These are phyloP conservation scores for Gnathonemus longibarbis DNA, from an alignment of 2,113 vertebrate species.

Conservation along the genomic window DNA sequence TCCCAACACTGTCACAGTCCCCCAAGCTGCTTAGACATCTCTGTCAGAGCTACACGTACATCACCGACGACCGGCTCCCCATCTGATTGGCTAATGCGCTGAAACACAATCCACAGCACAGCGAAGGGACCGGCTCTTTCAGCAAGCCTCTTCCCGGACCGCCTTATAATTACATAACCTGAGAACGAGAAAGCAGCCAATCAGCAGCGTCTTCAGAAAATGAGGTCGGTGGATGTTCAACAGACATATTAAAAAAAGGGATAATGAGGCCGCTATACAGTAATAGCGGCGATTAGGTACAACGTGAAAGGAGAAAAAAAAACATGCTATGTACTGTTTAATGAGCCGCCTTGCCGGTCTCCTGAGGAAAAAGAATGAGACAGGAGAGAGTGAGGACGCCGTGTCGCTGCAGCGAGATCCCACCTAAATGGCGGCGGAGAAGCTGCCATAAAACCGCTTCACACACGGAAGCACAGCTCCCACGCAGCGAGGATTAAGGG, in stretches of 20 bases:
- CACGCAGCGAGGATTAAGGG: background rate
- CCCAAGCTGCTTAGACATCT: too few species aligned
- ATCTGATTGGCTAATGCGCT: background rate
- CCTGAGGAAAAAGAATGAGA: conserved; percentile 18
- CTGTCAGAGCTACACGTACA: background rate
- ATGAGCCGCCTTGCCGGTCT: background rate
- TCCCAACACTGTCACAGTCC: background rate
- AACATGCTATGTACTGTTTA: background rate
- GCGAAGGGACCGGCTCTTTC: background rate
- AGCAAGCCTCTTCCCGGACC: background rate
- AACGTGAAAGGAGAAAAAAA: background rate
- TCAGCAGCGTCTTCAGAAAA: background rate
- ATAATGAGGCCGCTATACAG: background rate
- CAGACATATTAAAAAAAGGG: background rate
- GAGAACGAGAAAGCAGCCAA: background rate
- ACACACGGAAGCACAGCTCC: conserved; percentile 13
- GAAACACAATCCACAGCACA: background rate
- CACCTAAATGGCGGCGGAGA: conserved; percentile 27
- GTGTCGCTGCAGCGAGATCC: conserved; percentile 39
- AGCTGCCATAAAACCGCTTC: conserved; percentile 39
- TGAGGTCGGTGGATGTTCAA: background rate
- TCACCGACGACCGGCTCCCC: background rate
- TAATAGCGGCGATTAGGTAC: background rate
- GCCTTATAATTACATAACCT: background rate
- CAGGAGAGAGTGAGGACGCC: conserved; percentile 32